These are phyloP conservation scores for Drosophila borborema DNA, from an alignment of 2,888 invertebrate genomes.

Conservation along the genomic window DNA sequence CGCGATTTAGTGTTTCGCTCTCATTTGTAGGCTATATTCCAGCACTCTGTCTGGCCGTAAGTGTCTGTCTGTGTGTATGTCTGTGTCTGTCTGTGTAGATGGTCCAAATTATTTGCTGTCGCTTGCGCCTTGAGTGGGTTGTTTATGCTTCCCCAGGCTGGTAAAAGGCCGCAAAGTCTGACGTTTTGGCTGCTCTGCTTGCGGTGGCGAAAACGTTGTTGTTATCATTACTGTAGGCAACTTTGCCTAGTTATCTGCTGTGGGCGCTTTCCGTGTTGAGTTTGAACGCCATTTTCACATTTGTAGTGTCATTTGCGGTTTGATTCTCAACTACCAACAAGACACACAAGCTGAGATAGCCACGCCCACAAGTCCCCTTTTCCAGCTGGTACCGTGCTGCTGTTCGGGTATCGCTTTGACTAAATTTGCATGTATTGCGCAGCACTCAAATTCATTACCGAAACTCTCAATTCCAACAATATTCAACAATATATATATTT, in stretches of 20 bases:
- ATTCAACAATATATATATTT: not conserved
- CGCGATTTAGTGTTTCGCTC: constrained; percentile 12
- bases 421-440: constrained; percentile 56
- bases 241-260: constrained; percentile 47
- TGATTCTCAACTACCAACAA: constrained; percentile 45
- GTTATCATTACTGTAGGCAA: constrained; percentile 71
- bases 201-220: constrained; percentile 56
- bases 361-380: not conserved
- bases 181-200: constrained; percentile 53
- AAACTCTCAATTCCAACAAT: constrained; percentile 14
- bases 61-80: not conserved
- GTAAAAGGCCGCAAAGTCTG: constrained; percentile 42
- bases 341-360: not conserved
- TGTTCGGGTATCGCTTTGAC: constrained; percentile 39
- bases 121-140: constrained; percentile 60
- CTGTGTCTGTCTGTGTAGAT: constrained; percentile 5
- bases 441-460: constrained; percentile 65
- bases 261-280: constrained; percentile 16
- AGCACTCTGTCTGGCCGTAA: constrained; percentile 10
- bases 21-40: constrained; percentile 22
- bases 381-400: not conserved
- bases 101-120: constrained; percentile 60
- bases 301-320: constrained; percentile 72
- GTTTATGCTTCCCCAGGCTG: constrained; percentile 52
- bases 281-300: constrained; percentile 53